Evolutionary conservation across 2,797 vertebrate species (phyloP), one percentile per base, ranked within the genome.

Genomic region (Premnoplex brunnescens): DNA sequence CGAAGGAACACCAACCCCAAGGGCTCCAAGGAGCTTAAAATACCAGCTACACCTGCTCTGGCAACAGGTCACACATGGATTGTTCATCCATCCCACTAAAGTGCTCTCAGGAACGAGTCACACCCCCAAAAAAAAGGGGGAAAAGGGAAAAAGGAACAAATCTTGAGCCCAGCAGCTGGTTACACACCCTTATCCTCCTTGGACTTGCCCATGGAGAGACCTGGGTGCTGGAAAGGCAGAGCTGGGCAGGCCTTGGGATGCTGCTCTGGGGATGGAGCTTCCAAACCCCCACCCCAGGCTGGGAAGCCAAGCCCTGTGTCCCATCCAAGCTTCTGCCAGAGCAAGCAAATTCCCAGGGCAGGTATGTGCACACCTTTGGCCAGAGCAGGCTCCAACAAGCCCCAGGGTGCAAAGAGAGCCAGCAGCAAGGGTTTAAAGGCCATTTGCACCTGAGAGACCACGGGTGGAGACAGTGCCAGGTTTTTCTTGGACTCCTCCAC

Each of bases 101-200:
- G 26, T 0, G 0, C 36, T 55, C 82, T 43, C 3, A 1, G 86
- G 18, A 34, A 34, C 2, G 14, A 79, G 39, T n/a, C 56, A 78
- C 4, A 0, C n/a, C 15, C 0, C 1, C 1, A 0, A 48, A 28
- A 43, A 55, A 55, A 3, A 14, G 10, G 51, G n/a, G 1, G 13
- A 41, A 49, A 43, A 9, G 27, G 44, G 21, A 21, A 48, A 78
- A 84, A 51, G 27, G 51, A 59, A 12, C 0, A 3, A 64, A 46
- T 27, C 12, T 37, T 15, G 39, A 80, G 32, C 22, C 64, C 59
- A 49, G 79, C 48, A 80, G 78, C 32, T 39, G 9, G 12, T 17
- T 8, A 28, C 28, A 20, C 56, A n/a, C 6, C 43, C 48, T 44
- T 3, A 27, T 5, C 69, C 32, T 14, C 0, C 0, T 11, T 1